Evolutionary conservation across 2,113 vertebrate genomes (phyloP).

Genomic region (Urocolius indicus): DNA sequence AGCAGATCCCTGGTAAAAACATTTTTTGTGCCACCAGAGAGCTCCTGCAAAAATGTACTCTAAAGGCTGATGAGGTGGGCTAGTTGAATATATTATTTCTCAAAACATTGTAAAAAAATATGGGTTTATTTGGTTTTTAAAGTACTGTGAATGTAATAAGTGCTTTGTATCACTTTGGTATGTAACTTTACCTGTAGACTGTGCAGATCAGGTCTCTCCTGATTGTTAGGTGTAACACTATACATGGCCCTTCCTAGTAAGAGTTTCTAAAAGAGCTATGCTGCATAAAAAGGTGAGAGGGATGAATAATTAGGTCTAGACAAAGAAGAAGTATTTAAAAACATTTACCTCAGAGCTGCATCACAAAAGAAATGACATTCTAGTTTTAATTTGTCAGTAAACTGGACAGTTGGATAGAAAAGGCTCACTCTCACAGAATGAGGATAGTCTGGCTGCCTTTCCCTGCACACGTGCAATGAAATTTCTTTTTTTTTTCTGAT

Average conservation of each 20-base stretch:
- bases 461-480: not conserved
- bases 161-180: not conserved
- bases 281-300: not conserved
- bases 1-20: not conserved
- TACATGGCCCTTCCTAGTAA: not conserved
- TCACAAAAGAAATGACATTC: not conserved
- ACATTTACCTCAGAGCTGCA: not conserved
- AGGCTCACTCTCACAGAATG: not conserved
- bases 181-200: not conserved
- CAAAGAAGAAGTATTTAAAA: not conserved
- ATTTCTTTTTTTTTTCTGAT: not conserved
- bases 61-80: not conserved
- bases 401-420: not conserved
- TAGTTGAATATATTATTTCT: not conserved
- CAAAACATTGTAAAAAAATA: not conserved
- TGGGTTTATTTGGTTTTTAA: not conserved
- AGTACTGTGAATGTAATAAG: not conserved
- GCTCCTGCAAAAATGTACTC: not conserved
- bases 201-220: not conserved
- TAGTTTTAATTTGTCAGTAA: not conserved
- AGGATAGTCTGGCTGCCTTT: not conserved
- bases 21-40: constrained; percentile 22
- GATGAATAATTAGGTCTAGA: not conserved
- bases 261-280: not conserved
- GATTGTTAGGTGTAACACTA: not conserved